Conservation (phyloP, 2,113 vertebrate species). For the Burhinus oedicnemus region DNA sequence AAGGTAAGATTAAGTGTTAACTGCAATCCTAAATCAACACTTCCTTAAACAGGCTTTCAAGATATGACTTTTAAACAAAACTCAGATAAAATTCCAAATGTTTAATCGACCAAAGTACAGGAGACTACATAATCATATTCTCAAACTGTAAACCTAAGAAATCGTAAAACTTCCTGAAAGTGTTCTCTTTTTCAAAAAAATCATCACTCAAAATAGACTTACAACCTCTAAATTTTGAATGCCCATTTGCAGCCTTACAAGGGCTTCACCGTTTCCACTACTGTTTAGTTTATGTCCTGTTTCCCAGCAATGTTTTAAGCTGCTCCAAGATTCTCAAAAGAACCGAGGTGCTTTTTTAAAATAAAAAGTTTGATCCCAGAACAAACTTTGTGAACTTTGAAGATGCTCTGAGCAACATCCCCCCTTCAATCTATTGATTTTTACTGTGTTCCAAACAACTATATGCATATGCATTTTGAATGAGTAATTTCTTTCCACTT, state of each 20-base stretch:
- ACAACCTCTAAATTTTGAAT: not conserved
- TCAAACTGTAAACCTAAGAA: not conserved
- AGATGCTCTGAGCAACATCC: not conserved
- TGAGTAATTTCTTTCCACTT: not conserved
- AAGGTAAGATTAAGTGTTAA: not conserved
- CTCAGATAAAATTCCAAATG: not conserved
- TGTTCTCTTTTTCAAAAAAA: no score
- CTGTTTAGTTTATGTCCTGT: accelerated
- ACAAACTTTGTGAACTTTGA: not conserved
- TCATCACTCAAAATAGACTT: not conserved
- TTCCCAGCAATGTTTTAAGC: accelerated
- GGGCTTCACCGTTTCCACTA: not conserved
- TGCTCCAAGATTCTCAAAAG: not conserved
- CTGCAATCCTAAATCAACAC: not conserved
- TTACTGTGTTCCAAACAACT: not conserved
- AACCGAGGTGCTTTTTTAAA: accelerated
- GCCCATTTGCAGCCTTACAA: not conserved
- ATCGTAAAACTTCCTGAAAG: not conserved
- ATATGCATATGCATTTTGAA: accelerated
- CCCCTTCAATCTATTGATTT: not conserved
- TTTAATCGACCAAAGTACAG: accelerated
- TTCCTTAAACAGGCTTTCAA: not conserved
- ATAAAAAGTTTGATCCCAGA: not conserved
- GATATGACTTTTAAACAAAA: not conserved
- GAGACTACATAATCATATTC: not conserved